Base-by-base conservation (phyloP, 1,140 invertebrate genomes). In the Zaprionus taronus region DNA sequence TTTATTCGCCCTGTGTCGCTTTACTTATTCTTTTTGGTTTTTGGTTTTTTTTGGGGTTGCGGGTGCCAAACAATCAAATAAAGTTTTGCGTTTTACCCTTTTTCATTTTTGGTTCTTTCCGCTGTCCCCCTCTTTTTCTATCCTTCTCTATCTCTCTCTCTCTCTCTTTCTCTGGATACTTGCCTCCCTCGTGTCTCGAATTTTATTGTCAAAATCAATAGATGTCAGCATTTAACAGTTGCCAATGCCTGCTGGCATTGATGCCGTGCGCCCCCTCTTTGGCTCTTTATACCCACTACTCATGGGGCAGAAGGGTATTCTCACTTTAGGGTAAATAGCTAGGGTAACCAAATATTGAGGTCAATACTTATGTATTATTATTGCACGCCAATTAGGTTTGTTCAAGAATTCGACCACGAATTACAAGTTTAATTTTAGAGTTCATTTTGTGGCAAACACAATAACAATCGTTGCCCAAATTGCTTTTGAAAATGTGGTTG, bases 171-270 rank as follows among this genome's bases (percentile, higher is more conserved):
- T 9, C n/a, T 11, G 2, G 2, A 7, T 47, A 2, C 17, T n/a
- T 47, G 31, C 22, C 26, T 53, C 20, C 34, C 53, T 41, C 58
- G 60, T 63, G 75, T 81, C 41, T 17, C 41, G 41, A 17, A 47
- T 47, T 83, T 82, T 77, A 81, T 79, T 81, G 78, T 87, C 83
- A 84, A 83, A 89, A 81, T 87, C 81, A 79, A 87, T 83, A 80
- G 81, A 87, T 89, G 84, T 87, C 84, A 79, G 81, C 84, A 67
- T 83, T 89, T 89, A 83, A 79, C 72, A 89, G 75, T 66, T 83
- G 78, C 71, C 78, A 70, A 83, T 75, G 78, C 63, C 58, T 77
- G 64, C 61, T 65, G 68, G 68, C 56, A 62, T 17, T 26, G 12
- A 26, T 22, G 22, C 17, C 63, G 31, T 5, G 51, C 56, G 5